phyloP scores from a whole-genome alignment of 2,888 invertebrate genomes.

The Metalampra italica region DNA sequence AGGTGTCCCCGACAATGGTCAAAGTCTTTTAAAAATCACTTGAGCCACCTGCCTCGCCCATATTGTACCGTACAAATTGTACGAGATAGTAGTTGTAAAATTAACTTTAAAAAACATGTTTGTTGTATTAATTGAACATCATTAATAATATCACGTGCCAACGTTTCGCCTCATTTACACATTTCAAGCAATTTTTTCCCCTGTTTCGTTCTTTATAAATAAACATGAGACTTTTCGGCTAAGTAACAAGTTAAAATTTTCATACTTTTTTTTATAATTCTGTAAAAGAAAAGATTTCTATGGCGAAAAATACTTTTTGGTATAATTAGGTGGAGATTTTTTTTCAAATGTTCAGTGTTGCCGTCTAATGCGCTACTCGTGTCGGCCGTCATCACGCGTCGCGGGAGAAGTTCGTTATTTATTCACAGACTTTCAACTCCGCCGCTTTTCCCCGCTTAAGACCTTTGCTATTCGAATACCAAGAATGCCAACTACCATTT shows the following conservation, averaged over 20 bases:
- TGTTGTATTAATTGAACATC: background rate
- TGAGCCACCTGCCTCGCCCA: no score
- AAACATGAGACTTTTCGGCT: conserved; percentile 7
- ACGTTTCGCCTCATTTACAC: background rate
- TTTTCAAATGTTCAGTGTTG: conserved; percentile 54
- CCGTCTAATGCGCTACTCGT: conserved; percentile 75
- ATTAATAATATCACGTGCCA: background rate
- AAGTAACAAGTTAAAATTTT: conserved; percentile 36
- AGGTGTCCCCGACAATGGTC: no score
- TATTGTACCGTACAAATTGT: no score
- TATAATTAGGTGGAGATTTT: conserved; percentile 54
- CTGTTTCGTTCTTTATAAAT: conserved; percentile 6
- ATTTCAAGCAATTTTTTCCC: background rate
- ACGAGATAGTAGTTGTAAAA: background rate
- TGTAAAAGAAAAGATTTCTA: conserved; percentile 17
- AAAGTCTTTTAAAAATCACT: no score
- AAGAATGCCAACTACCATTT: conserved; percentile 25
- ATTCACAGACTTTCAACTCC: conserved; percentile 67
- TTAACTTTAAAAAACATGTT: background rate
- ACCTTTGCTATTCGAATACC: conserved; percentile 36
- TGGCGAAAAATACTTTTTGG: conserved; percentile 24
- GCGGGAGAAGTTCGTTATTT: conserved; percentile 74
- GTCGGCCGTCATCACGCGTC: conserved; percentile 77
- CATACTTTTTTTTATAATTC: conserved; percentile 25
- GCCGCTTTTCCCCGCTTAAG: conserved; percentile 53